A percentile compares a stretch with the other conserved stretches of the same genome.
phyloP scores from a whole-genome alignment of 2,888 invertebrate species.

The Clivina fossor region DNA sequence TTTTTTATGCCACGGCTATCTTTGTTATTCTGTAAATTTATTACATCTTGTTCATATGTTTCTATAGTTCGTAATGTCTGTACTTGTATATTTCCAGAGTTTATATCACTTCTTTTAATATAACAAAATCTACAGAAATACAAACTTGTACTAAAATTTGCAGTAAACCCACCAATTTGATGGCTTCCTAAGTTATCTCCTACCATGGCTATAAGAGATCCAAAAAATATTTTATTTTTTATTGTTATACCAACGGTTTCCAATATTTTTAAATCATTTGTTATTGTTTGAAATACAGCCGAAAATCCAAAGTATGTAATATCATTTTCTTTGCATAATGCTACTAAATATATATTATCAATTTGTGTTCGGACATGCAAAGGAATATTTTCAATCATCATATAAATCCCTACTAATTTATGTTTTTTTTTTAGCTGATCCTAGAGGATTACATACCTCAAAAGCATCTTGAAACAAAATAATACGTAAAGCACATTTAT shows the following conservation, averaged over 20 bases:
- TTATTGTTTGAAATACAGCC: neutral
- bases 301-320: slow-evolving; percentile 14
- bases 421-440: slow-evolving; percentile 1
- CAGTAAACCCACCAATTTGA: slow-evolving; percentile 43
- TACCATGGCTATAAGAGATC: slow-evolving; percentile 37
- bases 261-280: slow-evolving; percentile 25
- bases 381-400: slow-evolving; percentile 3
- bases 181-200: slow-evolving; percentile 43
- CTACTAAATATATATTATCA: slow-evolving; percentile 12
- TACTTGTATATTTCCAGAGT: slow-evolving; percentile 8
- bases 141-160: slow-evolving; percentile 41
- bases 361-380: slow-evolving; percentile 1
- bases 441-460: slow-evolving; percentile 41
- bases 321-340: slow-evolving; percentile 2
- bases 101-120: slow-evolving; percentile 13
- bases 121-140: slow-evolving; percentile 44
- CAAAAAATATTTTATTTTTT: slow-evolving; percentile 31
- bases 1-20: slow-evolving; percentile 35
- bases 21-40: neutral
- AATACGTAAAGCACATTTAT: neutral
- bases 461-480: slow-evolving; percentile 43
- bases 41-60: slow-evolving; percentile 18
- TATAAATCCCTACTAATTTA: slow-evolving; percentile 30
- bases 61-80: slow-evolving; percentile 8
- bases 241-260: slow-evolving; percentile 37